A percentile compares a stretch with the other conserved stretches of the same genome.
These are phyloP conservation scores for Cinara cedri DNA, from an alignment of 2,888 invertebrate genomes.

Conservation along the genomic window DNA sequence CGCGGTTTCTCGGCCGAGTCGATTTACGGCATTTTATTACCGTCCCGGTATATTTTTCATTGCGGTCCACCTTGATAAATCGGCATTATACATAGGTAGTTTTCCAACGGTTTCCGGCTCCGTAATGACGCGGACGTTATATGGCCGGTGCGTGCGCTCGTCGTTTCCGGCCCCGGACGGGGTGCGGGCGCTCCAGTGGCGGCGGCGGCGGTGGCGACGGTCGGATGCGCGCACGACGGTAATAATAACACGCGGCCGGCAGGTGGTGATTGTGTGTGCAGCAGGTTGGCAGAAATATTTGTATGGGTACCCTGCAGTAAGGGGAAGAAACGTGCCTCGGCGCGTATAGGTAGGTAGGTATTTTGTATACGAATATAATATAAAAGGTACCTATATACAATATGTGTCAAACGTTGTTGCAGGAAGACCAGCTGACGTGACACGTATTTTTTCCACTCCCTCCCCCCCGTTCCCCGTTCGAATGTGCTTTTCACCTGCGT, in stretches of 20 bases:
- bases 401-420: too few species aligned
- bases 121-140: background rate
- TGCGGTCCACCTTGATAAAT: conserved; percentile 29
- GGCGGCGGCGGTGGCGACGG: background rate
- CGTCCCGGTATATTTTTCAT: too few species aligned
- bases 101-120: conserved; percentile 42
- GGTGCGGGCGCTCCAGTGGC: background rate
- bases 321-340: conserved; percentile 23
- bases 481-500: too few species aligned
- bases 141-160: background rate
- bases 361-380: too few species aligned
- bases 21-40: too few species aligned
- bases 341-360: background rate
- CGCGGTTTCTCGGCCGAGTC: background rate
- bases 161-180: conserved; percentile 37
- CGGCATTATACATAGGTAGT: too few species aligned
- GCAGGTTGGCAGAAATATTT: background rate
- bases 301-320: too few species aligned
- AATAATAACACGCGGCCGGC: background rate
- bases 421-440: background rate
- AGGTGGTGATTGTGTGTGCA: conserved; percentile 25
- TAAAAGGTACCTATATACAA: too few species aligned
- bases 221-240: background rate
- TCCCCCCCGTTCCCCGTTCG: too few species aligned
- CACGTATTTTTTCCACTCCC: too few species aligned